Evolutionary conservation across 2,113 vertebrate genomes (phyloP).

Genomic region (Hystrix brachyura): DNA sequence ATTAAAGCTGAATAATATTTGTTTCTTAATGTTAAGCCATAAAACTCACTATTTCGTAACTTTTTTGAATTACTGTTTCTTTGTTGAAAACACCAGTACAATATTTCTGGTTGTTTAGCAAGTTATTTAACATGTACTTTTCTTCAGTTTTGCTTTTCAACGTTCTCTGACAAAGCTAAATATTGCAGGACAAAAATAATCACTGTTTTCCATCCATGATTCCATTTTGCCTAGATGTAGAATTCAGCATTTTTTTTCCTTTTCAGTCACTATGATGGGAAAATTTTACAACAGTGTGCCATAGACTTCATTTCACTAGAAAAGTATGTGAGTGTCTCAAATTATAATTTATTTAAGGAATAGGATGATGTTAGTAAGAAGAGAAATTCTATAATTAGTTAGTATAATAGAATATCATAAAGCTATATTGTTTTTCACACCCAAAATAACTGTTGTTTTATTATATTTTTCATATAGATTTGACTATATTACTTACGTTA

Average conservation of each 20-base stretch:
- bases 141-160: not conserved
- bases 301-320: not conserved
- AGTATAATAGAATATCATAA: conserved; percentile 11
- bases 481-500: not conserved
- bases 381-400: conserved; percentile 43
- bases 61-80: not conserved
- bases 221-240: not conserved
- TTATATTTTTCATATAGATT: not conserved
- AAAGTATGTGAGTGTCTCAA: not conserved
- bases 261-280: not conserved
- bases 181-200: not conserved
- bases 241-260: not conserved
- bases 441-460: not conserved
- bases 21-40: not conserved
- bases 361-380: not conserved
- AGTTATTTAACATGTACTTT: not conserved
- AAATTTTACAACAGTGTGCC: not conserved
- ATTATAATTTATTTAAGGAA: not conserved
- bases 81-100: not conserved
- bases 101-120: not conserved
- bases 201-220: not conserved
- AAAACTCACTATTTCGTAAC: not conserved
- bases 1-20: not conserved
- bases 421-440: not conserved
- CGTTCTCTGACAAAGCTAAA: not conserved